Evolutionary conservation across 2,888 invertebrate genomes (phyloP).

Genomic region (Hofmannophila pseudospretella): DNA sequence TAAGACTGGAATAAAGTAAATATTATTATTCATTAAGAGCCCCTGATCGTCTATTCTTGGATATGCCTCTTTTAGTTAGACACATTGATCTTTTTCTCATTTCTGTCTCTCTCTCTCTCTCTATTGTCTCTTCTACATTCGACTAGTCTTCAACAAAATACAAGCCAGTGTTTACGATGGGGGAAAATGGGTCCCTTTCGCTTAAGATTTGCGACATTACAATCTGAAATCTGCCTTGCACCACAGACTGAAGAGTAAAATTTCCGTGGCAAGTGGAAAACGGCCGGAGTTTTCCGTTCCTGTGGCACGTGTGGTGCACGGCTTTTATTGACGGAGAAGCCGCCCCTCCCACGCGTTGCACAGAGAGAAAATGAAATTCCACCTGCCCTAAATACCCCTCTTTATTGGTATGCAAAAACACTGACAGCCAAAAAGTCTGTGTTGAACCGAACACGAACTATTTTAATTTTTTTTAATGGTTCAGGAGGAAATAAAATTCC

Average conservation of each 20-base stretch:
- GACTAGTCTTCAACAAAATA: slow-evolving; percentile 51
- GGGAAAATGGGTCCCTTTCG: slow-evolving; percentile 61
- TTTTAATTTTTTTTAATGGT: too few relatives aligned
- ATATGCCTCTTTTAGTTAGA: too few relatives aligned
- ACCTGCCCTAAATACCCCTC: slow-evolving; percentile 60
- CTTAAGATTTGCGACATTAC: slow-evolving; percentile 36
- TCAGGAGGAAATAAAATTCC: too few relatives aligned
- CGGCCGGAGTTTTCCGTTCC: slow-evolving; percentile 59
- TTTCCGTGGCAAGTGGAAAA: slow-evolving; percentile 15
- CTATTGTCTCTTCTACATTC: slow-evolving; percentile 13
- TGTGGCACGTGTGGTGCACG: slow-evolving; percentile 68
- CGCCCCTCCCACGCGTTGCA: slow-evolving; percentile 38
- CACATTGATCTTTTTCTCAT: too few relatives aligned
- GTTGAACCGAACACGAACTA: slow-evolving; percentile 14
- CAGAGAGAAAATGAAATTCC: slow-evolving; percentile 56
- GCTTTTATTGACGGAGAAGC: slow-evolving; percentile 66
- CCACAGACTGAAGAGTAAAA: slow-evolving; percentile 12
- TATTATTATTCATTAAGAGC: too few relatives aligned
- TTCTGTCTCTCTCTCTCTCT: too few relatives aligned
- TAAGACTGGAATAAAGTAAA: too few relatives aligned
- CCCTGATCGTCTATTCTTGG: too few relatives aligned
- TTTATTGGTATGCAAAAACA: slow-evolving; percentile 52
- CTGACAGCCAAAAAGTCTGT: slow-evolving; percentile 21
- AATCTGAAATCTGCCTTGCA: slow-evolving; percentile 29
- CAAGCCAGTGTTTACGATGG: slow-evolving; percentile 64